Percentiles rank a stretch among this genome's conserved stretches.
These are phyloP conservation scores for Saguinus midas DNA, from an alignment of 2,113 vertebrate genomes.

Conservation along the genomic window DNA sequence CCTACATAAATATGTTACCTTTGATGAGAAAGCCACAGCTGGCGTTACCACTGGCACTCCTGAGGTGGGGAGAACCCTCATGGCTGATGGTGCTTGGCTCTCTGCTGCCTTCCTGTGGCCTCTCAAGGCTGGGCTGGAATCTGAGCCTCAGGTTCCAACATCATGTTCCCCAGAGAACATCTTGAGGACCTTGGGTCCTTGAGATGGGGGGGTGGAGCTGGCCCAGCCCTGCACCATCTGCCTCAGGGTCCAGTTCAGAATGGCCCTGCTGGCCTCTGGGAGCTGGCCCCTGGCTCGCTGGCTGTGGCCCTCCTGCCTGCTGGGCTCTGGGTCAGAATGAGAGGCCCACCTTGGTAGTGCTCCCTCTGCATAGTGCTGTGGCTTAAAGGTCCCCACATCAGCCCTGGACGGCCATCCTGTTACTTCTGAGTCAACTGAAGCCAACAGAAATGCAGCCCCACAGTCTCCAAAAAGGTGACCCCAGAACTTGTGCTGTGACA, in stretches of 20 bases:
- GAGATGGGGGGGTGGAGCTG: accelerated
- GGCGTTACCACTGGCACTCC: background rate
- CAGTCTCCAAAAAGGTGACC: too few species aligned
- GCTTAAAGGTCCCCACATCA: too few species aligned
- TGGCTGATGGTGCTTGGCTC: accelerated
- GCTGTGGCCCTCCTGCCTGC: background rate
- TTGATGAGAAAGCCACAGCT: background rate
- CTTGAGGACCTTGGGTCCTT: background rate
- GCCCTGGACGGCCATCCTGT: background rate
- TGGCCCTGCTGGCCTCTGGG: background rate
- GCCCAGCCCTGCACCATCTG: background rate
- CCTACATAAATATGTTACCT: background rate
- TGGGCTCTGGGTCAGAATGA: background rate
- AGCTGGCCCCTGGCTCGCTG: accelerated
- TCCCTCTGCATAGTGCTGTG: accelerated
- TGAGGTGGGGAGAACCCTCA: too few species aligned
- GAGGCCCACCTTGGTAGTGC: too few species aligned
- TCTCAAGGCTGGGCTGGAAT: accelerated
- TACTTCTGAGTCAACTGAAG: accelerated
- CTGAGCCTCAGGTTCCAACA: background rate
- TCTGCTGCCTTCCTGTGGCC: too few species aligned
- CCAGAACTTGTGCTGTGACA: background rate
- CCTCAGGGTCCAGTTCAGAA: background rate
- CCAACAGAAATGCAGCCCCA: background rate
- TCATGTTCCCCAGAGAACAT: too few species aligned